Percentiles rank a stretch among this genome's conserved stretches.
phyloP scores from a whole-genome alignment of 64 coral and sea anemone genomes.

The Exaiptasia diaphana region DNA sequence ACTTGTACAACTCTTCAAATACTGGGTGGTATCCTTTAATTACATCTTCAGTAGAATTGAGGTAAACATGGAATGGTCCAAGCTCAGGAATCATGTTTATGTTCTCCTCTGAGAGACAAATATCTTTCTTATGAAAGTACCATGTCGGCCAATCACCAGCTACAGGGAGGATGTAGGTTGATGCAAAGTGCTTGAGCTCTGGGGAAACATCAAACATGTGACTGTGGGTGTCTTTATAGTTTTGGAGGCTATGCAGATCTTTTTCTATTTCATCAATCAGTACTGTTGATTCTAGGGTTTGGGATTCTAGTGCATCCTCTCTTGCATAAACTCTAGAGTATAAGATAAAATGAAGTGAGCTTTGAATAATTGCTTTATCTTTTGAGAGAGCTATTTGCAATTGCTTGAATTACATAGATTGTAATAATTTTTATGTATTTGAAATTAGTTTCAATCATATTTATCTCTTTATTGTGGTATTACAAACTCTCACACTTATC shows the following conservation, averaged over 20 bases:
- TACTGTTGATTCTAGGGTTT: constrained; percentile 35
- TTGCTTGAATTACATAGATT: too few species aligned
- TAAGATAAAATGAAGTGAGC: too few species aligned
- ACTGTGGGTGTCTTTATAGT: constrained; percentile 30
- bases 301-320: background rate
- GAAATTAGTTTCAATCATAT: too few species aligned
- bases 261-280: constrained; percentile 62
- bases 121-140: constrained; percentile 55
- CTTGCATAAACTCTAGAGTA: constrained; percentile 12
- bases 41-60: constrained; percentile 61
- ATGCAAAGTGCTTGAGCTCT: constrained; percentile 21
- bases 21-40: constrained; percentile 36
- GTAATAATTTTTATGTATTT: too few species aligned
- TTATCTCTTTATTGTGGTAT: too few species aligned
- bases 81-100: constrained; percentile 40
- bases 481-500: too few species aligned
- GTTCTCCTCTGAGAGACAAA: constrained; percentile 19
- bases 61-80: constrained; percentile 67
- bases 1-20: constrained; percentile 48
- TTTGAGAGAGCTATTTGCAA: too few species aligned
- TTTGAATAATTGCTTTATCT: background rate
- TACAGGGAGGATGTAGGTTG: constrained; percentile 8
- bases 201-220: constrained; percentile 38
- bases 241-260: constrained; percentile 33
- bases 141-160: constrained; percentile 60